Conservation (phyloP, 2,888 invertebrate species). For the Lepeophtheirus nordmannii region DNA sequence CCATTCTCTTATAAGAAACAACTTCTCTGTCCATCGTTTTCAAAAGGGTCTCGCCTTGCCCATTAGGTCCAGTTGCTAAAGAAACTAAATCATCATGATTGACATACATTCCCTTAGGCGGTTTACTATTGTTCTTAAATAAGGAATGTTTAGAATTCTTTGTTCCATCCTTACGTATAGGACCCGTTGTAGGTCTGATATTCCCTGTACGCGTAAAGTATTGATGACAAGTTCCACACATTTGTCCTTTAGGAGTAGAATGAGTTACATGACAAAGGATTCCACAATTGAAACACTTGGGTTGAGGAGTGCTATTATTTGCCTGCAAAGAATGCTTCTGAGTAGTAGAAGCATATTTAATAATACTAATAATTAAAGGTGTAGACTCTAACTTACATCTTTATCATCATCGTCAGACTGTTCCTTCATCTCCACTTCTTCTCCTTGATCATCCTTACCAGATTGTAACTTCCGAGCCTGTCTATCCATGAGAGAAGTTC, state of each 20-base stretch:
- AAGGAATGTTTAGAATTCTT: constrained; percentile 27
- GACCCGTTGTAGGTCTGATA: constrained; percentile 29
- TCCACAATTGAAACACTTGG: constrained; percentile 49
- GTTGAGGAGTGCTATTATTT: constrained; percentile 10
- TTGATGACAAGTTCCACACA: constrained; percentile 68
- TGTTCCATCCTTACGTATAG: constrained; percentile 28
- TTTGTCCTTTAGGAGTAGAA: constrained; percentile 55
- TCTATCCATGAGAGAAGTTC: constrained; percentile 82
- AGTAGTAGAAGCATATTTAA: constrained; percentile 4
- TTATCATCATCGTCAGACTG: constrained; percentile 27
- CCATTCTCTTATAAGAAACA: constrained; percentile 85
- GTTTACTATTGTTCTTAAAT: constrained; percentile 48
- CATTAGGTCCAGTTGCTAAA: constrained; percentile 60
- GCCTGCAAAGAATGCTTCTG: background rate
- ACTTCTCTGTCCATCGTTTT: constrained; percentile 85
- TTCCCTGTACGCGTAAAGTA: constrained; percentile 39
- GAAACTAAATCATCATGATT: constrained; percentile 82
- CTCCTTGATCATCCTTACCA: constrained; percentile 47
- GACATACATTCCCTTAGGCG: constrained; percentile 91
- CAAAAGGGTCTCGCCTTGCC: constrained; percentile 65
- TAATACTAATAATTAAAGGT: constrained; percentile 11
- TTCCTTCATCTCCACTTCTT: constrained; percentile 22
- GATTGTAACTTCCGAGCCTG: constrained; percentile 53
- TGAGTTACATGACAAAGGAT: constrained; percentile 57
- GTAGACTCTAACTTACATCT: constrained; percentile 25